These are phyloP conservation scores for Caranx melampygus DNA, from an alignment of 2,113 vertebrate genomes.

Conservation along the genomic window DNA sequence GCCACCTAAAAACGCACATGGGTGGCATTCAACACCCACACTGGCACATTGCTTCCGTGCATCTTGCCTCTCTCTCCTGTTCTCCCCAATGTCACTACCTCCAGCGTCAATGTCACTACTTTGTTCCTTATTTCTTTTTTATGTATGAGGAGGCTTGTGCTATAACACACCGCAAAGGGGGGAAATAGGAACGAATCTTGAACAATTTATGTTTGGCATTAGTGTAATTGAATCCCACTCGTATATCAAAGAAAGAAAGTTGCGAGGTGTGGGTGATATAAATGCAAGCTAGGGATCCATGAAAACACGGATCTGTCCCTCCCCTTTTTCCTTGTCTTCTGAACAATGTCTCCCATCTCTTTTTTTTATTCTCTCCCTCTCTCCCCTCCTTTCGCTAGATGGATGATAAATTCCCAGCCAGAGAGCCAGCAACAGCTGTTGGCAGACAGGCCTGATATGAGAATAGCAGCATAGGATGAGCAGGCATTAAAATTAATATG, in stretches of 20 bases:
- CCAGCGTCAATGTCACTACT: constrained; percentile 79
- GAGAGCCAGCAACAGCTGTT: constrained; percentile 88
- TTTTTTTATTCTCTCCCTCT: constrained; percentile 64
- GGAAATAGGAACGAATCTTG: constrained; percentile 59
- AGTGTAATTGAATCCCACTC: constrained; percentile 81
- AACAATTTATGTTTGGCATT: constrained; percentile 84
- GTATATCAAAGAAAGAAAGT: constrained; percentile 77
- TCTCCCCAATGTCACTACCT: constrained; percentile 81
- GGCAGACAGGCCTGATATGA: constrained; percentile 90
- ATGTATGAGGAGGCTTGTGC: constrained; percentile 57
- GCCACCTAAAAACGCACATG: constrained; percentile 84
- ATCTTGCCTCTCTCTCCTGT: constrained; percentile 68
- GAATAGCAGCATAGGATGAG: constrained; percentile 90
- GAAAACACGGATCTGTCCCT: constrained; percentile 73
- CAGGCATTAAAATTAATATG: constrained; percentile 90
- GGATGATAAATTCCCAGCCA: constrained; percentile 87
- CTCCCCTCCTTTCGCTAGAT: constrained; percentile 79
- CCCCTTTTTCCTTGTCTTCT: constrained; percentile 62
- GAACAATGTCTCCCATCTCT: constrained; percentile 75
- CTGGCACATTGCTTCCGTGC: constrained; percentile 72
- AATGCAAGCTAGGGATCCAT: constrained; percentile 73
- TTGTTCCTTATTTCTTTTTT: constrained; percentile 69
- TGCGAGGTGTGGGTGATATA: constrained; percentile 68
- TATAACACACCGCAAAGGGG: constrained; percentile 26
- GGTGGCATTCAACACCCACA: constrained; percentile 82